Evolutionary conservation across 2,888 invertebrate genomes (phyloP), one percentile per base, ranked within the genome.

Genomic region (Oegoconia quadripuncta): DNA sequence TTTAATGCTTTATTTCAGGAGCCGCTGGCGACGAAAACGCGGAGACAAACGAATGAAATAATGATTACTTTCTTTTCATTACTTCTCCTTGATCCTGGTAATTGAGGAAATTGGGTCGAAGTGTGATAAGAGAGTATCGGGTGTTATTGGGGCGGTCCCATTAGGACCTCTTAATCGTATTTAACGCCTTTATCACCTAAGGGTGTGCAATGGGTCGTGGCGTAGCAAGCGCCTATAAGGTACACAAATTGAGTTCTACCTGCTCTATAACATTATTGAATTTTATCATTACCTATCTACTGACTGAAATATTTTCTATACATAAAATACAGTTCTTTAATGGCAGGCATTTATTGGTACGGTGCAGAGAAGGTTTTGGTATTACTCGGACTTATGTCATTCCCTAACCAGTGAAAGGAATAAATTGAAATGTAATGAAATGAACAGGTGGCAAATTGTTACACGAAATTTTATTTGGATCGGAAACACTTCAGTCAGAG

Each of bases 1-100:
- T 81, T 81, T 77, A 82, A 81, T 82, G 81, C 71, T 79, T 81
- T 75, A 75, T 73, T 69, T 68, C 50, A 59, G 60, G 65, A 67
- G 76, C 70, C 73, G 60, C 58, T 52, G 70, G 71, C 76, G 66
- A 64, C 65, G 71, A 61, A 69, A 56, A 56, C 66, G 67, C 55
- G 64, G 60, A 78, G 80, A 78, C 76, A 74, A 76, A 70, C 74
- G 81, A 73, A 80, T 73, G 68, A 76, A 76, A 86, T 82, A 84
- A 84, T 86, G 80, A 84, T 86, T 81, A 80, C 74, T 81, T 70
- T 76, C 81, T 80, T 86, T 84, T 84, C 84, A 86, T 84, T 84
- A 83, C 79, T 76, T 75, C 76, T 74, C 73, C 74, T 78, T 81
- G 81, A 86, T 84, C 83, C 81, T 67, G 59, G 80, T 83, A 82